Conservation (phyloP, 2,888 invertebrate genomes). For the Molorchus minor region DNA sequence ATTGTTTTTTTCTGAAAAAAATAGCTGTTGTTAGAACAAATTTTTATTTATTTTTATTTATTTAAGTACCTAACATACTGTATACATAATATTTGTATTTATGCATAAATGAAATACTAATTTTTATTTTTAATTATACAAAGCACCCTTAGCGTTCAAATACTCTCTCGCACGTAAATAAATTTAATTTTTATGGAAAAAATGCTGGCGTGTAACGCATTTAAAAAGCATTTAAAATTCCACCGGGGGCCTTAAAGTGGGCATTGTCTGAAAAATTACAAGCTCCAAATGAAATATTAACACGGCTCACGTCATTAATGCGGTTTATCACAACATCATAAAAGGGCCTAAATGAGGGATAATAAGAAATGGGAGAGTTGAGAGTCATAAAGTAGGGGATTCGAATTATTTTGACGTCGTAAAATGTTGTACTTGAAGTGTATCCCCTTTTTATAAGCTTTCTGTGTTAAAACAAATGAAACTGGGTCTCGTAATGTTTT, state of each 20-base stretch:
- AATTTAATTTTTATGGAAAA: not conserved
- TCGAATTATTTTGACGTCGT: slow-evolving; percentile 15
- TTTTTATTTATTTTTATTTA: too few relatives aligned
- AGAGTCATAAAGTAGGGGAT: slow-evolving; percentile 15
- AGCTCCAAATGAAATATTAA: slow-evolving; percentile 21
- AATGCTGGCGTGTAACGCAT: not conserved
- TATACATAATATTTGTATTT: too few relatives aligned
- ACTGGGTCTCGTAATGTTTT: not conserved
- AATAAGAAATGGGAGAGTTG: slow-evolving; percentile 20
- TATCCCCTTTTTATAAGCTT: slow-evolving; percentile 2
- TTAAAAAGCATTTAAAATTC: slow-evolving; percentile 1
- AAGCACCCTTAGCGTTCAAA: too few relatives aligned
- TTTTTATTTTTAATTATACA: too few relatives aligned
- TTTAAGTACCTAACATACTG: too few relatives aligned
- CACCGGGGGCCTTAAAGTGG: not conserved
- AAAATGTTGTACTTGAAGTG: slow-evolving; percentile 12
- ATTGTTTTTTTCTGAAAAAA: too few relatives aligned
- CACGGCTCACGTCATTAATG: slow-evolving; percentile 17
- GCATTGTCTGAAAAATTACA: slow-evolving; percentile 19
- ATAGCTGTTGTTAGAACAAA: too few relatives aligned
- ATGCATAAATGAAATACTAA: too few relatives aligned
- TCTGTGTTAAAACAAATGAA: slow-evolving; percentile 14
- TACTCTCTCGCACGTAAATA: too few relatives aligned
- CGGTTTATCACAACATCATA: slow-evolving; percentile 20
- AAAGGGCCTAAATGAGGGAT: slow-evolving; percentile 20